These are phyloP conservation scores for Rhagophthalmus giganteus DNA, from an alignment of 2,888 invertebrate genomes.

Conservation along the genomic window DNA sequence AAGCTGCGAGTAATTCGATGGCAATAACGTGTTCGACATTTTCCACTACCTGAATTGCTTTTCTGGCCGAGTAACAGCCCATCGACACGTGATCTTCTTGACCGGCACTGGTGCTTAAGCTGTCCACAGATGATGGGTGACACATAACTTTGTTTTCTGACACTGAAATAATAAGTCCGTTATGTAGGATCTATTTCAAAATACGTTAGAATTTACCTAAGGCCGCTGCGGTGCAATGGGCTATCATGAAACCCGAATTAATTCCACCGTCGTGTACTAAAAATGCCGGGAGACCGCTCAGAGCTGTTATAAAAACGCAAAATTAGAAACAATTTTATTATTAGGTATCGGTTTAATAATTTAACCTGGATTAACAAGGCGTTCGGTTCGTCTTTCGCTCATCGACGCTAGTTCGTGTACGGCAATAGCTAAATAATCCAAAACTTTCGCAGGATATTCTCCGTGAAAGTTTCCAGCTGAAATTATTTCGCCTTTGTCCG, in stretches of 20 bases:
- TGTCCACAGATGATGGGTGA: constrained; percentile 69
- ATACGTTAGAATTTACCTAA: too few species aligned
- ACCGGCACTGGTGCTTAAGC: constrained; percentile 66
- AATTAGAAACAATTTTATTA: too few species aligned
- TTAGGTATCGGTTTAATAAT: too few species aligned
- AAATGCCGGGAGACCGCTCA: constrained; percentile 68
- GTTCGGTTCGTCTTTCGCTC: constrained; percentile 66
- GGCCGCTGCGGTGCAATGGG: too few species aligned
- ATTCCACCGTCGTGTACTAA: constrained; percentile 67
- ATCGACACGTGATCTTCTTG: constrained; percentile 73
- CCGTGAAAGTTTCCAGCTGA: constrained; percentile 73
- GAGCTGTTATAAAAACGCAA: constrained; percentile 36
- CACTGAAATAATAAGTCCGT: constrained; percentile 58
- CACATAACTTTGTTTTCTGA: constrained; percentile 71
- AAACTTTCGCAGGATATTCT: constrained; percentile 69
- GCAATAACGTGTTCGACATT: constrained; percentile 64
- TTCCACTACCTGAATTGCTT: constrained; percentile 60
- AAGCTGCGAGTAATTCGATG: constrained; percentile 67
- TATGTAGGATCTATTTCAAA: too few species aligned
- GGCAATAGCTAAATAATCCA: constrained; percentile 67
- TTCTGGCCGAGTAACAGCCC: constrained; percentile 69
- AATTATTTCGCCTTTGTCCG: constrained; percentile 63
- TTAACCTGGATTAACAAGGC: constrained; percentile 65
- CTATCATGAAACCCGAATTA: constrained; percentile 69
- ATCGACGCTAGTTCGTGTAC: constrained; percentile 68